phyloP scores from a whole-genome alignment of 37 sponge, comb jelly and placozoan genomes.

The Haliclona indistincta region DNA sequence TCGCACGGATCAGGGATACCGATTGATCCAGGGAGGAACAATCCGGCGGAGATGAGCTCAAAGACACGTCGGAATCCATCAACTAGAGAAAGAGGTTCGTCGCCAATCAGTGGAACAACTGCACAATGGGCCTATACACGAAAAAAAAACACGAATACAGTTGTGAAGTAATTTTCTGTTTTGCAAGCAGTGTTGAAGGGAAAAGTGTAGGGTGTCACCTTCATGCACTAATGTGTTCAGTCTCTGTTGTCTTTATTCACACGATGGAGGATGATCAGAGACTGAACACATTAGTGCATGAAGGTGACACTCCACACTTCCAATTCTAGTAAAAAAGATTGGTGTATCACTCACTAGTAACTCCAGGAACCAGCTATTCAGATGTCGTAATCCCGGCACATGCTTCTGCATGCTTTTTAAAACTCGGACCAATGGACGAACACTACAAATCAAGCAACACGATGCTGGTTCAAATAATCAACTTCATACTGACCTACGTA shows the following conservation, averaged over 20 bases:
- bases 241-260: no score
- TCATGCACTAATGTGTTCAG: no score
- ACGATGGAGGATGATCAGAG: no score
- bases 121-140: constrained; percentile 58
- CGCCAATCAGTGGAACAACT: constrained; percentile 53
- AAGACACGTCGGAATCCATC: constrained; percentile 70
- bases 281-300: no score
- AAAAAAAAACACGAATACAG: neutral
- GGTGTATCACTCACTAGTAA: constrained; percentile 65
- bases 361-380: constrained; percentile 83
- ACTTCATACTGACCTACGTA: constrained; percentile 21
- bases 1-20: constrained; percentile 94
- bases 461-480: neutral
- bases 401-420: constrained; percentile 77
- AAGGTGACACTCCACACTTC: neutral
- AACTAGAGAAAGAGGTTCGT: constrained; percentile 48
- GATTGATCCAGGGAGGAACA: constrained; percentile 87
- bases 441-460: constrained; percentile 18
- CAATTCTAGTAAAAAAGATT: neutral
- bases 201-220: no score
- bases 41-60: constrained; percentile 82
- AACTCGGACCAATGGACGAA: constrained; percentile 64
- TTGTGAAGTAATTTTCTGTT: no score
- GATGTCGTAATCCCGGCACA: constrained; percentile 62
- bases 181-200: neutral